Conservation (phyloP, 2,797 vertebrate species). For the Trachurus trachurus region DNA sequence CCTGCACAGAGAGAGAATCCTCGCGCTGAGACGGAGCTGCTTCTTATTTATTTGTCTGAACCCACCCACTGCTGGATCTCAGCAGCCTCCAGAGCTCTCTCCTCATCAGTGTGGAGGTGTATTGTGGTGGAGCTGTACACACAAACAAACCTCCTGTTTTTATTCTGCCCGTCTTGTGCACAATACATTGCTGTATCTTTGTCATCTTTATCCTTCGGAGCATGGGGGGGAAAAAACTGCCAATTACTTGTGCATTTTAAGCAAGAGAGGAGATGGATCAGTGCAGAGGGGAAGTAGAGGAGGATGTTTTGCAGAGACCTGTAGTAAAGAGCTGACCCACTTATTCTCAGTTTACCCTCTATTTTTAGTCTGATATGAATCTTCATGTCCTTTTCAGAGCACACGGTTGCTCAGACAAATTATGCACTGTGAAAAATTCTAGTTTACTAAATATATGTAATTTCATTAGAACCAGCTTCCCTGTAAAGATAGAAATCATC, state of each 20-base stretch:
- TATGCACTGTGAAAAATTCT: neutral
- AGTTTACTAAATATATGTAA: slow-evolving; percentile 10
- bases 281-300: slow-evolving; percentile 8
- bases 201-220: slow-evolving; percentile 6
- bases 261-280: neutral
- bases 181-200: slow-evolving; percentile 12
- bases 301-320: slow-evolving; percentile 16
- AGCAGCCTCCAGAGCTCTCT: slow-evolving; percentile 55
- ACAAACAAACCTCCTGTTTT: slow-evolving; percentile 51
- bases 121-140: slow-evolving; percentile 48
- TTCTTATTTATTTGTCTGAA: slow-evolving; percentile 56
- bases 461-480: slow-evolving; percentile 18
- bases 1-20: slow-evolving; percentile 28
- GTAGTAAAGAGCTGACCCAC: slow-evolving; percentile 28
- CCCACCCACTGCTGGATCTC: slow-evolving; percentile 66
- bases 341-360: slow-evolving; percentile 20
- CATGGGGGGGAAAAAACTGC: neutral
- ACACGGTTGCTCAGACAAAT: slow-evolving; percentile 1
- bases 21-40: slow-evolving; percentile 40
- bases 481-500: neutral
- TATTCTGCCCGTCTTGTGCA: slow-evolving; percentile 35
- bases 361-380: slow-evolving; percentile 38
- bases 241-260: slow-evolving; percentile 37
- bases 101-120: slow-evolving; percentile 65
- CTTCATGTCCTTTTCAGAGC: neutral